Conservation (phyloP, 2,797 vertebrate species). For the Diplodus sargus region DNA sequence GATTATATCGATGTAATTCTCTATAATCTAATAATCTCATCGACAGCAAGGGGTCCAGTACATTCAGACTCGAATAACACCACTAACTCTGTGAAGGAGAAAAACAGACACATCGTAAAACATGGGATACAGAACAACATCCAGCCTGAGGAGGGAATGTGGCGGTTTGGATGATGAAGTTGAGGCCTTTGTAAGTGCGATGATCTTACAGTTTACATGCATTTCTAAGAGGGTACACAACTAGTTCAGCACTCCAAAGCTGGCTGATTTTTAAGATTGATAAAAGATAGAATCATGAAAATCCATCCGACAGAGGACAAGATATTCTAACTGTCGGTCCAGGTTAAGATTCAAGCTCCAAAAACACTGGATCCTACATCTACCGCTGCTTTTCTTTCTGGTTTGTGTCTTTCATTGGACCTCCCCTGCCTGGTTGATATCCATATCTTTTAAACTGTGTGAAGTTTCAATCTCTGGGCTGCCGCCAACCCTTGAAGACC, state of each 20-base stretch:
- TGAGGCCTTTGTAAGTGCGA: not conserved
- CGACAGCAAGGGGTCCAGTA: slow-evolving; percentile 29
- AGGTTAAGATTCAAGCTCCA: not conserved
- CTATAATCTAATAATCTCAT: slow-evolving; percentile 62
- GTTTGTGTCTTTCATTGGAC: not conserved
- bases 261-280: not conserved
- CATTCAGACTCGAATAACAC: slow-evolving; percentile 30
- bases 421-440: not conserved
- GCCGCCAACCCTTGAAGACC: too few relatives aligned
- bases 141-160: not conserved
- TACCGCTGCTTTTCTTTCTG: too few relatives aligned
- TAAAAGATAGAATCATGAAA: not conserved
- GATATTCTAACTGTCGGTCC: not conserved
- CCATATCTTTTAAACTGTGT: not conserved
- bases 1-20: slow-evolving; percentile 56
- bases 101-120: slow-evolving; percentile 13
- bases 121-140: not conserved
- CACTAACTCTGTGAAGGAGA: slow-evolving; percentile 26
- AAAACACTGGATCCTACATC: not conserved
- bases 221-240: not conserved
- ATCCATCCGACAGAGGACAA: not conserved
- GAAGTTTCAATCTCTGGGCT: not conserved
- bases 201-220: not conserved
- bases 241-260: not conserved
- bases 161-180: not conserved